phyloP scores from a whole-genome alignment of 1,140 invertebrate species.

The Drosophila pectinifera region DNA sequence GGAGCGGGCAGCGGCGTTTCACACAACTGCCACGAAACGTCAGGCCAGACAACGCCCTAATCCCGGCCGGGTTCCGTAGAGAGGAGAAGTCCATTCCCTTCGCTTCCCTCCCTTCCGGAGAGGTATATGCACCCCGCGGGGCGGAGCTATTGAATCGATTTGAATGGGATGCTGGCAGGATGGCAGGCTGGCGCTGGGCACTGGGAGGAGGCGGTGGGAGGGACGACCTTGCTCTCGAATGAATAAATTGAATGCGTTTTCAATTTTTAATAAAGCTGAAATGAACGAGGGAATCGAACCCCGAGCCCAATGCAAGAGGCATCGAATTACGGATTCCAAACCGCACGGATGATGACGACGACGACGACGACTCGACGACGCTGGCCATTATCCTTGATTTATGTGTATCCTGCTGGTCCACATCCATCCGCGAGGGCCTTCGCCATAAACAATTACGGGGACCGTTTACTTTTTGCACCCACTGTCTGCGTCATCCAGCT shows the following conservation, averaged over 20 bases:
- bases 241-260: conserved; percentile 83
- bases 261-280: conserved; percentile 80
- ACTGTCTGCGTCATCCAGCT: conserved; percentile 63
- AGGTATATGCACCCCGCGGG: conserved; percentile 28
- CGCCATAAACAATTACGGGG: conserved; percentile 78
- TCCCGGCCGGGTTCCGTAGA: conserved; percentile 37
- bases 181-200: neutral
- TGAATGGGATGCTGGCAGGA: conserved; percentile 42
- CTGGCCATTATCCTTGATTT: conserved; percentile 81
- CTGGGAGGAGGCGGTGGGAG: neutral
- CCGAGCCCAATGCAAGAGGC: conserved; percentile 71
- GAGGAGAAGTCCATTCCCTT: conserved; percentile 14
- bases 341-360: conserved; percentile 59
- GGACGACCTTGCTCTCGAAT: conserved; percentile 72
- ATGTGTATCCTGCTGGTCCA: conserved; percentile 78
- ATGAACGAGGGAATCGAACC: conserved; percentile 43
- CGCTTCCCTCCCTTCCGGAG: neutral
- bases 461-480: conserved; percentile 59
- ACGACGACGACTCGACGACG: conserved; percentile 66
- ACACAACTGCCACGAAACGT: conserved; percentile 81
- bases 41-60: conserved; percentile 78
- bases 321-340: conserved; percentile 79
- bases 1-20: conserved; percentile 50
- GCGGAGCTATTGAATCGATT: conserved; percentile 65
- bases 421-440: conserved; percentile 47